Percentiles rank a stretch among this genome's conserved stretches.
Evolutionary conservation across 2,797 vertebrate genomes (phyloP).

Genomic region (Delichon dasypus): DNA sequence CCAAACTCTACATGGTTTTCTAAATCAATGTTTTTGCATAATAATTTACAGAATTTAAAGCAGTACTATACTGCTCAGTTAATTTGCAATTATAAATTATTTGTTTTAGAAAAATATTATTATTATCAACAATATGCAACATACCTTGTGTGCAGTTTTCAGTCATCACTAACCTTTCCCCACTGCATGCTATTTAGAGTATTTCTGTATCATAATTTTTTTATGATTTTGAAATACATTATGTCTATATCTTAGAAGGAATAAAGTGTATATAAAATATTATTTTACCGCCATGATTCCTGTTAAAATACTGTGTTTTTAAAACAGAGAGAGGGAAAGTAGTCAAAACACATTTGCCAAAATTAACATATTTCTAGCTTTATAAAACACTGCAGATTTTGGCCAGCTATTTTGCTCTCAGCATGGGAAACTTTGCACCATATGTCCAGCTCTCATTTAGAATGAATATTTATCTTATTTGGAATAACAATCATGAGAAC

Average conservation of each 20-base stretch:
- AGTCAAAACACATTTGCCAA: not conserved
- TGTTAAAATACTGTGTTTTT: not conserved
- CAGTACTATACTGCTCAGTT: not conserved
- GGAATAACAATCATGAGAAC: not conserved
- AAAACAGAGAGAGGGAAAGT: not conserved
- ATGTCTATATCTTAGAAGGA: not conserved
- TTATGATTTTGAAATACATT: not conserved
- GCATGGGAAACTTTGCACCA: not conserved
- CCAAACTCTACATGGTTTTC: not conserved
- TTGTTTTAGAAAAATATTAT: not conserved
- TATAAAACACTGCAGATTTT: not conserved
- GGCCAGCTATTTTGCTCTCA: not conserved
- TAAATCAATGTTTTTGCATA: not conserved
- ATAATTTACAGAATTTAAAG: not conserved
- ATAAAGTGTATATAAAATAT: not conserved
- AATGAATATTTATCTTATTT: not conserved
- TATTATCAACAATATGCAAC: not conserved
- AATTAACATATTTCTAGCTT: not conserved
- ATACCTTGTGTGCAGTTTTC: not conserved
- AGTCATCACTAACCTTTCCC: not conserved
- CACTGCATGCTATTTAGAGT: not conserved
- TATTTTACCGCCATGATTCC: not conserved
- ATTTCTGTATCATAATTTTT: not conserved
- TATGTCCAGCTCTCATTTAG: conserved; percentile 5
- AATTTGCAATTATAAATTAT: not conserved